Base-by-base conservation (phyloP, 2,888 invertebrate species). In the Melinaea menophilus region DNA sequence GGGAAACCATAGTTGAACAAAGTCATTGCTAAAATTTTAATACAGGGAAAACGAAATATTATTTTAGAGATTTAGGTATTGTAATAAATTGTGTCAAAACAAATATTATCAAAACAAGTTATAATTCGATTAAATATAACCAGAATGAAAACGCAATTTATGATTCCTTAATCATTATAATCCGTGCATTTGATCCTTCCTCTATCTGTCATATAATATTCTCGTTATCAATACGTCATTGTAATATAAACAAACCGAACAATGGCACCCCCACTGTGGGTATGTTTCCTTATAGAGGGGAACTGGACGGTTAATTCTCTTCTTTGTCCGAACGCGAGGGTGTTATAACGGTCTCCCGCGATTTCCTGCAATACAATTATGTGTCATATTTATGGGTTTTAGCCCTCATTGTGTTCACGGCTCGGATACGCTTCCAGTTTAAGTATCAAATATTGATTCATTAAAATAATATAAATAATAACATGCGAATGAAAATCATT, bases 311-410 rank as follows among this genome's bases (percentile, higher is more conserved):
- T 62, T 64, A 58, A 65, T 65, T 51, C 58, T 54, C 54, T 13
- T 51, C 60, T 62, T 61, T 67, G 65, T 65, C 59, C 66, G 58
- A 64, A 62, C 56, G 46, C 57, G 60, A 55, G 67, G 67, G 60
- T 62, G 64, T 60, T 61, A 59, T 62, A 64, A 66, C 64, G 59
- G 58, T 54, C 31, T 51, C 58, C 62, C 31, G 56, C 48, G 60
- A 63, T 67, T 56, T 65, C 59, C 66, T 59, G 59, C 48, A 31
- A 62, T 56, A 64, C 47, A 67, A 61, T 57, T 54, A 31, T 55
- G 46, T 33, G 51, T 5, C 46, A 45, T 57, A 22, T 46, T 62
- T 58, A 55, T 56, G 45, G 46, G 41, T 56, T 55, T 37, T 7
- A 61, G 33, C 22, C 48, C 34, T 22, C 56, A 35, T 35, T 34